phyloP scores from a whole-genome alignment of 2,888 invertebrate species.

The Cheilosia urbana region DNA sequence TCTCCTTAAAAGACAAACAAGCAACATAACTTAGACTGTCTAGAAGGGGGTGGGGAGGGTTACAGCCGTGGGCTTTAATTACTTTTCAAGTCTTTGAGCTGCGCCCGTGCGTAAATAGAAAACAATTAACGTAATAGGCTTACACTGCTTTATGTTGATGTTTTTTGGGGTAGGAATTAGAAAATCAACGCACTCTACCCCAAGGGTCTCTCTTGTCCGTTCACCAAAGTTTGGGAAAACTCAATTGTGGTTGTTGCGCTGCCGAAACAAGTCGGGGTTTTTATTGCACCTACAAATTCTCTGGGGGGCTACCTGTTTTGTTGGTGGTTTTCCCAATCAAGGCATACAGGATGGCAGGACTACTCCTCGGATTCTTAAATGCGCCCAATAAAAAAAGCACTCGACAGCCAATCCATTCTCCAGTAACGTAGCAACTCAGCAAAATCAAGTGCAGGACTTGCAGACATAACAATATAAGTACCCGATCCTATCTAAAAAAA shows the following conservation, averaged over 20 bases:
- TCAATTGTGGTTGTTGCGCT: neutral
- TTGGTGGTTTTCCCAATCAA: too few species aligned
- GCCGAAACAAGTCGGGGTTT: too few species aligned
- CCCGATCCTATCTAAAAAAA: too few species aligned
- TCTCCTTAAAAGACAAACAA: constrained; percentile 30
- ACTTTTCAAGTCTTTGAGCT: constrained; percentile 37
- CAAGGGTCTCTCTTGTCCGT: neutral
- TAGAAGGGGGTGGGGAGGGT: constrained; percentile 1
- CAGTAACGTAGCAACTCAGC: too few species aligned
- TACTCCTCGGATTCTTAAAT: too few species aligned
- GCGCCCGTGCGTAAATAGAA: constrained; percentile 34
- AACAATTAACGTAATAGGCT: constrained; percentile 56
- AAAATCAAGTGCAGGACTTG: too few species aligned
- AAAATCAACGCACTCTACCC: neutral
- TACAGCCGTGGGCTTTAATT: constrained; percentile 38
- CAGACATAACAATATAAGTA: too few species aligned
- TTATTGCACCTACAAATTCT: too few species aligned
- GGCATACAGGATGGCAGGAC: too few species aligned
- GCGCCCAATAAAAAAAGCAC: too few species aligned
- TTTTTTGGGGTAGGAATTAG: neutral
- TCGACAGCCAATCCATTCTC: too few species aligned
- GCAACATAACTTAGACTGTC: neutral
- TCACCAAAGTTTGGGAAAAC: neutral
- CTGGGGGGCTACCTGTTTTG: too few species aligned
- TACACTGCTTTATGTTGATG: constrained; percentile 17